Percentiles rank a stretch among this genome's conserved stretches.
These are phyloP conservation scores for Scophthalmus maximus DNA, from an alignment of 2,113 vertebrate genomes.

Conservation along the genomic window DNA sequence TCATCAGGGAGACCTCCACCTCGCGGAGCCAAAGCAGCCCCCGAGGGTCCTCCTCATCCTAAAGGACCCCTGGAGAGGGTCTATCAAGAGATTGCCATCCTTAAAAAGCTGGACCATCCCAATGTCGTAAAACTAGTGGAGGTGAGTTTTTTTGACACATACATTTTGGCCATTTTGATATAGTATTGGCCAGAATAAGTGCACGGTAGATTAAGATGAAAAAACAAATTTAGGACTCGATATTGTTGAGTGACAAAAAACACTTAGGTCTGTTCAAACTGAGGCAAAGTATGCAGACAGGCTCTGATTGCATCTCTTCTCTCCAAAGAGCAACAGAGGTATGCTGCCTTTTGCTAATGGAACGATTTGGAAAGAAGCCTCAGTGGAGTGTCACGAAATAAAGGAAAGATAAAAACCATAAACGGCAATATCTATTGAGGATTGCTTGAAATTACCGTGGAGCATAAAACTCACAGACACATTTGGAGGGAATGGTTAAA, in stretches of 20 bases:
- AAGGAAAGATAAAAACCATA: not conserved
- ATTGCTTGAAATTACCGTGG: no score
- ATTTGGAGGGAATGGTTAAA: no score
- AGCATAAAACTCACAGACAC: no score
- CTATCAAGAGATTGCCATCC: slow-evolving; percentile 98
- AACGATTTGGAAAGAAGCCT: not conserved
- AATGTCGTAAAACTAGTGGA: slow-evolving; percentile 98
- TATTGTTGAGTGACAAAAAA: not conserved
- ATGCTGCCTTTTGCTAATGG: not conserved
- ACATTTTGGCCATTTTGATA: not conserved
- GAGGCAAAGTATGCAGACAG: not conserved
- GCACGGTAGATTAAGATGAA: not conserved
- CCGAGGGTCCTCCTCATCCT: slow-evolving; percentile 87
- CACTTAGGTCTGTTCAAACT: not conserved
- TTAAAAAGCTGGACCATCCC: slow-evolving; percentile 97
- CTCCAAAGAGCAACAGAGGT: slow-evolving; percentile 1
- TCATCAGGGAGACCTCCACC: slow-evolving; percentile 92
- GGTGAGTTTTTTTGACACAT: slow-evolving; percentile 74
- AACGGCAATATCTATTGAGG: not conserved
- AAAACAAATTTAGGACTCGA: not conserved
- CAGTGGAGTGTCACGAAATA: not conserved
- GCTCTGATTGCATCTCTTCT: not conserved
- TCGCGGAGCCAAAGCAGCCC: slow-evolving; percentile 85
- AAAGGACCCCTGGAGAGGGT: slow-evolving; percentile 95
- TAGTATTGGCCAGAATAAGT: not conserved